These are phyloP conservation scores for Clupea harengus DNA, from an alignment of 2,113 vertebrate genomes.

Conservation along the genomic window DNA sequence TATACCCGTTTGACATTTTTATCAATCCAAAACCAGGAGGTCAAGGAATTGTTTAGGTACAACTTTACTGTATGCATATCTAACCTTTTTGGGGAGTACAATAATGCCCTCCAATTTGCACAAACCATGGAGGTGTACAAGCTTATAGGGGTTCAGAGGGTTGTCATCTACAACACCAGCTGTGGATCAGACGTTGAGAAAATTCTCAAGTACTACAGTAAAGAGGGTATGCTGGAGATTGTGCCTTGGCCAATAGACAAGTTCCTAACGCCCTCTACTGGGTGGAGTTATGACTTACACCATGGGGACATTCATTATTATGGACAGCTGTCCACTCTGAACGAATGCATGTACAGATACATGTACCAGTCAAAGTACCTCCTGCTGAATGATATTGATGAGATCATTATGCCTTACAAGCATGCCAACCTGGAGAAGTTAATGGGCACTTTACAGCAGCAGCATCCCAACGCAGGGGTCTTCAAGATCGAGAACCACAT, in stretches of 20 bases:
- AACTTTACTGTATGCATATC: constrained; percentile 80
- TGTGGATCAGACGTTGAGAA: constrained; percentile 67
- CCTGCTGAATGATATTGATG: constrained; percentile 75
- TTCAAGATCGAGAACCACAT: constrained; percentile 75
- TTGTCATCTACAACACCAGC: constrained; percentile 79
- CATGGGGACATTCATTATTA: constrained; percentile 67
- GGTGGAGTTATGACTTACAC: constrained; percentile 50
- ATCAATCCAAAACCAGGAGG: constrained; percentile 64
- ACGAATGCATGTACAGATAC: constrained; percentile 70
- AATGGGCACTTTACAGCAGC: constrained; percentile 61
- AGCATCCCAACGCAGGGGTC: constrained; percentile 53
- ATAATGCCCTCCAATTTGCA: constrained; percentile 76
- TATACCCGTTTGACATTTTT: constrained; percentile 29
- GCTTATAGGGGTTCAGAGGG: constrained; percentile 70
- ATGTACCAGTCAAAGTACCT: constrained; percentile 66
- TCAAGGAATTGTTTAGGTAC: constrained; percentile 30
- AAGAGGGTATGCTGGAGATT: constrained; percentile 70
- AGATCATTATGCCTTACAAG: constrained; percentile 73
- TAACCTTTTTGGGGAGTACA: constrained; percentile 71
- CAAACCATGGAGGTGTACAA: constrained; percentile 79
- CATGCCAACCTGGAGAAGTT: constrained; percentile 58
- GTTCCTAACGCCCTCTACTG: constrained; percentile 62
- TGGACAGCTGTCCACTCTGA: constrained; percentile 65
- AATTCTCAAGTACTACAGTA: constrained; percentile 67
- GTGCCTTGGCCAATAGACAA: constrained; percentile 73